Evolutionary conservation across 2,888 invertebrate species (phyloP).

Genomic region (Sepioteuthis lessoniana): DNA sequence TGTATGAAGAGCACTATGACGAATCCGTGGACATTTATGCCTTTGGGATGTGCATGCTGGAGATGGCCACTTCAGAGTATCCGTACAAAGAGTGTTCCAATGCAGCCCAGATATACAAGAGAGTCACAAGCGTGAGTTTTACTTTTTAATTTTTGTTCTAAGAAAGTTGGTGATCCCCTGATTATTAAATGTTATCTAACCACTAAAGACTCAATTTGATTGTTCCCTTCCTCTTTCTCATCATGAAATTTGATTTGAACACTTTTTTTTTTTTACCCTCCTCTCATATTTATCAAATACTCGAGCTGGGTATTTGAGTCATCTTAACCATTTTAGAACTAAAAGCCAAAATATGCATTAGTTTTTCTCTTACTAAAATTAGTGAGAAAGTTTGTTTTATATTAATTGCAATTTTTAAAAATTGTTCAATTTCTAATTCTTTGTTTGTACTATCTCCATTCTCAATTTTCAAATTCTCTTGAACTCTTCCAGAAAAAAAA

Average conservation of each 20-base stretch:
- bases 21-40: slow-evolving; percentile 99
- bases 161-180: background rate
- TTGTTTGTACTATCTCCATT: background rate
- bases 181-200: background rate
- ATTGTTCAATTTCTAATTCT: background rate
- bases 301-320: background rate
- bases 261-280: background rate
- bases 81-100: slow-evolving; percentile 99
- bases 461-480: background rate
- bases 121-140: slow-evolving; percentile 90
- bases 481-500: background rate
- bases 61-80: slow-evolving; percentile 99
- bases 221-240: background rate
- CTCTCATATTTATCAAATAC: background rate
- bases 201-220: background rate
- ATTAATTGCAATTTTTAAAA: background rate
- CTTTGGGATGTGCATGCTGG: slow-evolving; percentile 99
- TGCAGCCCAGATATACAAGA: slow-evolving; percentile 98
- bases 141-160: background rate
- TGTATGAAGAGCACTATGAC: slow-evolving; percentile 99
- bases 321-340: background rate
- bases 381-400: slow-evolving; percentile 6
- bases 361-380: background rate
- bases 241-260: background rate
- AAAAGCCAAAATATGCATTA: slow-evolving; percentile 3